These are phyloP conservation scores for Melierax canorus DNA, from an alignment of 2,113 vertebrate species.

Conservation along the genomic window DNA sequence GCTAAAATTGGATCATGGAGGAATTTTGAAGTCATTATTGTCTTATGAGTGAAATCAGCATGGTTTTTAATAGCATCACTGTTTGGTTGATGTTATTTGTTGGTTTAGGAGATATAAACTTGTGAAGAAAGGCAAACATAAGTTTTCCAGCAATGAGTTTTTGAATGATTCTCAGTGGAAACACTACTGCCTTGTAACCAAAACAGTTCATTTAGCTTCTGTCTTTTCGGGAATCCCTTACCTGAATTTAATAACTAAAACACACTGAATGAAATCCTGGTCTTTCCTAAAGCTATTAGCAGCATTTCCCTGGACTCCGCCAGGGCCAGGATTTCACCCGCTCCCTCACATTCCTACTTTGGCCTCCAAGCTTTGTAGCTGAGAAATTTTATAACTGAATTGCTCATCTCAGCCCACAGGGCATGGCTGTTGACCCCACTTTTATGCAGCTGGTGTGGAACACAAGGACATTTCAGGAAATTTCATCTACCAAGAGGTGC, in stretches of 20 bases:
- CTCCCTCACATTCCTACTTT: background rate
- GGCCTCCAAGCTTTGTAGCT: background rate
- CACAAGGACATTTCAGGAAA: slow-evolving; percentile 37
- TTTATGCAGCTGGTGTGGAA: background rate
- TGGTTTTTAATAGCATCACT: background rate
- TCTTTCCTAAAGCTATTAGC: background rate
- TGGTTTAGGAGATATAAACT: background rate
- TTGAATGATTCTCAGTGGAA: background rate
- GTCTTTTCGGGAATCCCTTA: background rate
- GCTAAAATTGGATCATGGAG: background rate
- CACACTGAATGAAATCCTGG: background rate
- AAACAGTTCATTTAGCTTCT: background rate
- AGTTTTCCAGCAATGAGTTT: background rate
- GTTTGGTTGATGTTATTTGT: background rate
- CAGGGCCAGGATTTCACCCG: background rate
- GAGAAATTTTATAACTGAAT: background rate
- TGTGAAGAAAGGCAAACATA: background rate
- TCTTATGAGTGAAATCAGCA: background rate
- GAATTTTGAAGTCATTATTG: background rate
- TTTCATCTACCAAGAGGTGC: background rate
- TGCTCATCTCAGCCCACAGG: background rate
- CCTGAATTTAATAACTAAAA: background rate
- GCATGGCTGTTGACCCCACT: background rate
- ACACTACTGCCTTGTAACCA: background rate
- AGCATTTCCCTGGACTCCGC: background rate